Base-by-base conservation (phyloP, 2,113 vertebrate species). In the Lamprologus speciosus region DNA sequence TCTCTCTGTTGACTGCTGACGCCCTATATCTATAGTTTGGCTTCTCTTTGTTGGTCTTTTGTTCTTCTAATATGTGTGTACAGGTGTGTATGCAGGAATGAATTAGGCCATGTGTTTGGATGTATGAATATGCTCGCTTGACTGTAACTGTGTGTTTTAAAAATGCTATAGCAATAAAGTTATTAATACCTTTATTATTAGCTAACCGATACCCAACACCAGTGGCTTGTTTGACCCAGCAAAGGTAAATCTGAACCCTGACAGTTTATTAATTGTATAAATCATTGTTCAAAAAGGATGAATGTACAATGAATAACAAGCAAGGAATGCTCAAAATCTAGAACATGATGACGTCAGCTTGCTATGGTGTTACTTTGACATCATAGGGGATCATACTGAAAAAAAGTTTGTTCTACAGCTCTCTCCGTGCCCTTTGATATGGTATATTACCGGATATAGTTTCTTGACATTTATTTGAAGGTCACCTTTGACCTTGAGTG, bases 71-170 rank as follows among this genome's bases (percentile, higher is more conserved):
- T 68, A 21, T 21, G 63, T 68, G 19, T 68, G 63, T 68, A 40
- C 11, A 1, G 35, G 17, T 40, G 63, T 68, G 19, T 40, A 40
- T 1, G 63, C 35, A 40, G 63, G 63, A 68, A 4, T 40, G 33
- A 68, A 40, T 0, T 63, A 33, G 63, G 11, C 33, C 60, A 37
- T 21, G 33, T 37, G 4, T 68, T 65, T 65, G 33, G 19, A 37
- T 37, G 3, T 8, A 68, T 8, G 0, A 40, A 68, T 21, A 68
- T 21, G 19, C 35, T 21, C 0, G 7, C 33, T 68, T 68, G 0
- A 37, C 63, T 68, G 63, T 68, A 21, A 40, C 33, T 5, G 11
- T 68, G 33, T 68, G 33, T 68, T 68, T 40, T 8, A 68, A 40
- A 68, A 68, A 40, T 68, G 33, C 19, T 68, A 13, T 40, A 37